phyloP scores from a whole-genome alignment of 2,888 invertebrate species.

The Zaprionus obscuricornis region DNA sequence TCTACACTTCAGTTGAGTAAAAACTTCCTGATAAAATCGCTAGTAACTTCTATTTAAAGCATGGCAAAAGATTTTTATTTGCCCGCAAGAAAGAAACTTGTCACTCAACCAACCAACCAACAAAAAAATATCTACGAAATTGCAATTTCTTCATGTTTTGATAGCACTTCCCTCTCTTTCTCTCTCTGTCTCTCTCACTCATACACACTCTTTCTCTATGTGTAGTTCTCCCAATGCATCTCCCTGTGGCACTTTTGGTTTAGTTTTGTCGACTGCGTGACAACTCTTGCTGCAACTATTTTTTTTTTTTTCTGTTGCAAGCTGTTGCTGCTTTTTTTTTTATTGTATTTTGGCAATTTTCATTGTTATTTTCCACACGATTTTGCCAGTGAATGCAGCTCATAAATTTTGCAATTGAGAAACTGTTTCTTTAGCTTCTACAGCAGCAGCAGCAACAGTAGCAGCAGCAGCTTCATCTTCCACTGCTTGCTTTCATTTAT shows the following conservation, averaged over 20 bases:
- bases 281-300: constrained; percentile 25
- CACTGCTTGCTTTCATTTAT: not conserved
- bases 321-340: too few relatives aligned
- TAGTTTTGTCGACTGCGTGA: constrained; percentile 35
- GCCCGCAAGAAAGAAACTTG: too few relatives aligned
- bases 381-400: constrained; percentile 64
- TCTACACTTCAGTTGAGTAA: too few relatives aligned
- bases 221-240: too few relatives aligned
- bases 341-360: constrained; percentile 52
- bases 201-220: too few relatives aligned
- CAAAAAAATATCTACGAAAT: constrained; percentile 35
- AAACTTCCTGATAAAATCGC: too few relatives aligned
- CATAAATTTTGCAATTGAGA: constrained; percentile 72
- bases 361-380: constrained; percentile 68
- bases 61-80: too few relatives aligned
- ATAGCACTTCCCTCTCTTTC: not conserved
- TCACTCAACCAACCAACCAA: constrained; percentile 28
- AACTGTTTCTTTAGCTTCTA: constrained; percentile 22
- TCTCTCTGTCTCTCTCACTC: not conserved
- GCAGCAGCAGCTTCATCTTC: not conserved
- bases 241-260: too few relatives aligned
- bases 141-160: constrained; percentile 32
- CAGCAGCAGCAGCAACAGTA: too few relatives aligned
- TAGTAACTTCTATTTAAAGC: too few relatives aligned
- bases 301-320: constrained; percentile 28